Conservation (phyloP, 2,797 vertebrate species). For the Eupleurogrammus muticus region DNA sequence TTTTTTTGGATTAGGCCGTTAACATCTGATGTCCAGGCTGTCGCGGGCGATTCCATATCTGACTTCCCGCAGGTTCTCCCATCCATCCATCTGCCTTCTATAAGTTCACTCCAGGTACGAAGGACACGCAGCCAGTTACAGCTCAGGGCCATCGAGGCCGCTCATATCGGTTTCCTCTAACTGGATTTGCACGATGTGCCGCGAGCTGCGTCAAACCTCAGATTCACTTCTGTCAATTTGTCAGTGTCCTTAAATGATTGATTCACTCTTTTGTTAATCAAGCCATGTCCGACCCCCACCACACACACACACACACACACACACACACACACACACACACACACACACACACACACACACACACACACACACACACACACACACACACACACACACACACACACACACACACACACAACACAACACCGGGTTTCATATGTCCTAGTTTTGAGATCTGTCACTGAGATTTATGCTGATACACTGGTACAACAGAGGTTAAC, state of each 20-base stretch:
- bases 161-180: slow-evolving; percentile 14
- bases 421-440: neutral
- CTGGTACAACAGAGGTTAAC: neutral
- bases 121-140: neutral
- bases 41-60: slow-evolving; percentile 14
- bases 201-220: neutral
- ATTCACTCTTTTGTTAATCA: no score
- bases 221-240: no score
- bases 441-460: neutral
- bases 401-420: no score
- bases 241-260: no score
- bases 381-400: no score
- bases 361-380: no score
- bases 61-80: slow-evolving; percentile 37
- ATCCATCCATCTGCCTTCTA: slow-evolving; percentile 40
- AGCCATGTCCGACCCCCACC: no score
- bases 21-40: slow-evolving; percentile 32
- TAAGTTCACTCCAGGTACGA: slow-evolving; percentile 26
- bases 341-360: no score
- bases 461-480: neutral
- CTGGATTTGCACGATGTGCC: neutral
- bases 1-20: slow-evolving; percentile 14
- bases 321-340: no score
- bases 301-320: no score
- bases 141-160: slow-evolving; percentile 12